Evolutionary conservation across 92 coral and sea anemone genomes (phyloP).

Genomic region (Galaxea fascicularis): DNA sequence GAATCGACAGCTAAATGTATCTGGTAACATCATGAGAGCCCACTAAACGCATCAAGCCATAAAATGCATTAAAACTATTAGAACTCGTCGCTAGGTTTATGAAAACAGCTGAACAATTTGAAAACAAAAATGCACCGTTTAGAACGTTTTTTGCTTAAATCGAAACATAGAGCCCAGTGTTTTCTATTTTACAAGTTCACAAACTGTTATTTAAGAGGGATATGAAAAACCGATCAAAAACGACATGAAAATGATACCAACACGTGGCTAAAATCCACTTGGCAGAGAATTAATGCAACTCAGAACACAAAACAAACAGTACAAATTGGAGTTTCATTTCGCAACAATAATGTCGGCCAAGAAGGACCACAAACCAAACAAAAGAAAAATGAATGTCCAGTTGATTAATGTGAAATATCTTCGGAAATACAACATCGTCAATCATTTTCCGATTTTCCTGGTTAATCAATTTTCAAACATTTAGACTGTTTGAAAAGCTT

Average conservation of each 20-base stretch:
- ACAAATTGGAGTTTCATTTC: constrained; percentile 19
- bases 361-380: not conserved
- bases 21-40: not conserved
- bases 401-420: not conserved
- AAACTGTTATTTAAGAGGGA: too few species aligned
- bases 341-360: not conserved
- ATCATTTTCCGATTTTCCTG: not conserved
- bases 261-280: not conserved
- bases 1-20: not conserved
- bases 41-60: not conserved
- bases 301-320: not conserved
- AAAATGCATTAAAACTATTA: not conserved
- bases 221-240: too few species aligned
- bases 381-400: constrained; percentile 1
- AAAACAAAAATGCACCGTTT: too few species aligned
- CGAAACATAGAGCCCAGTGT: too few species aligned
- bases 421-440: constrained; percentile 5
- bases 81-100: not conserved
- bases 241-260: too few species aligned
- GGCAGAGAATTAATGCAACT: not conserved
- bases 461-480: constrained; percentile 22
- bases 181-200: too few species aligned
- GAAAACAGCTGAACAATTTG: too few species aligned
- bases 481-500: constrained; percentile 1
- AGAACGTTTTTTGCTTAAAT: too few species aligned